A percentile compares a stretch with the other conserved stretches of the same genome.
Evolutionary conservation across 2,797 vertebrate species (phyloP).

Genomic region (Pantherophis vulpinus): DNA sequence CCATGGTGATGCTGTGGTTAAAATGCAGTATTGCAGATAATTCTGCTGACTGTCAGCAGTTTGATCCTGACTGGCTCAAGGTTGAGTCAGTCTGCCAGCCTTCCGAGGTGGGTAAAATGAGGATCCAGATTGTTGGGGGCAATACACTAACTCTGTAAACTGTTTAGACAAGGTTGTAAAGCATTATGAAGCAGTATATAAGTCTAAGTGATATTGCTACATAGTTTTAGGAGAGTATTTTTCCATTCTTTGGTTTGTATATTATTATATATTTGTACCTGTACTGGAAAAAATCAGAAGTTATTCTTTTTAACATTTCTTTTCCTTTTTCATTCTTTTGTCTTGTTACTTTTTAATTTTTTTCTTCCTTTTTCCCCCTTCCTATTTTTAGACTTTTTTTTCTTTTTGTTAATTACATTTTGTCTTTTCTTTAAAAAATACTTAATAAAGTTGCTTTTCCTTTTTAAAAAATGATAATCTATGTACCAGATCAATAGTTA

Average conservation of each 20-base stretch:
- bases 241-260: neutral
- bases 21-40: neutral
- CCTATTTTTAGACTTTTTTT: neutral
- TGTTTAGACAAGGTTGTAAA: neutral
- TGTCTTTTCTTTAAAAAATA: neutral
- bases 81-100: neutral
- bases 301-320: neutral
- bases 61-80: neutral
- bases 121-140: neutral
- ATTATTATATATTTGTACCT: neutral
- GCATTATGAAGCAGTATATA: neutral
- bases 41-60: neutral
- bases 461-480: neutral
- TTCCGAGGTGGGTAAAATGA: neutral
- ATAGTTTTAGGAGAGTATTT: neutral
- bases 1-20: neutral
- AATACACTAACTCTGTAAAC: neutral
- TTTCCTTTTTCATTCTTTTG: neutral
- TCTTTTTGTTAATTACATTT: neutral
- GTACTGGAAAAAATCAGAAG: neutral
- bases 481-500: neutral
- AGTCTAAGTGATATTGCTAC: neutral
- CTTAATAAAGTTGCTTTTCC: neutral
- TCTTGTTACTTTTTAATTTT: neutral
- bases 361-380: neutral